Evolutionary conservation across 1,140 invertebrate genomes (phyloP), one percentile per base, ranked within the genome.

Genomic region (Proctacanthus coquilletti): DNA sequence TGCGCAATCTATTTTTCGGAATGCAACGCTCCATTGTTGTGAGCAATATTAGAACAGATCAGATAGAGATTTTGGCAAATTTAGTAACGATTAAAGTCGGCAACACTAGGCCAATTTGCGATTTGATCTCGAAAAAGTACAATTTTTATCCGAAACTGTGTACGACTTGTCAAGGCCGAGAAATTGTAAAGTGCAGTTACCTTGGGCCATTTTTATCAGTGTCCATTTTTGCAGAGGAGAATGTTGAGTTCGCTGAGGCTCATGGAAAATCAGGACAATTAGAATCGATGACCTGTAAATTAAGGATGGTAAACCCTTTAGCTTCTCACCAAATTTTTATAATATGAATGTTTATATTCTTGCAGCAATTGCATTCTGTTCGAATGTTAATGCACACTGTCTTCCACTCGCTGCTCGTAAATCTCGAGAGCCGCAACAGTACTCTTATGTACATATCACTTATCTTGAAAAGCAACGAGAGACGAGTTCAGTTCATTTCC

Each of bases 141-240:
- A 79, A 86, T 48, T 91, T 91, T 60, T 64, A 80, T 30, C 81
- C 83, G 0, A 71, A 74, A n/a, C 55, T 71, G 6, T 68, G 75
- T 43, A 77, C 82, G 0, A 53, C 71, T 71, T 18, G 77, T 75
- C 66, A 66, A 0, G 87, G 86, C 0, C 64, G 82, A n/a, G 89
- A 95, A 57, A 65, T 94, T 18, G 75, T 82, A 1, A 73, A 75
- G 37, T 74, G 79, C 3, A 83, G 85, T 20, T 91, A 78, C 46
- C 67, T 97, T 1, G 89, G 88, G 17, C 85, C 89, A 1, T 95
- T 97, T 55, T 65, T 96, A 18, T 75, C 75, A 8, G 70, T 94
- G 0, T 93, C 89, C 0, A 70, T 93, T 1, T 94, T 95, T 57
- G 86, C 84, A 20, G 89, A 95, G 58, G 92, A 96, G 57, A 84